Evolutionary conservation across 2,888 invertebrate genomes (phyloP), one percentile per base, ranked within the genome.

Genomic region (Glaucopsyche alexis): DNA sequence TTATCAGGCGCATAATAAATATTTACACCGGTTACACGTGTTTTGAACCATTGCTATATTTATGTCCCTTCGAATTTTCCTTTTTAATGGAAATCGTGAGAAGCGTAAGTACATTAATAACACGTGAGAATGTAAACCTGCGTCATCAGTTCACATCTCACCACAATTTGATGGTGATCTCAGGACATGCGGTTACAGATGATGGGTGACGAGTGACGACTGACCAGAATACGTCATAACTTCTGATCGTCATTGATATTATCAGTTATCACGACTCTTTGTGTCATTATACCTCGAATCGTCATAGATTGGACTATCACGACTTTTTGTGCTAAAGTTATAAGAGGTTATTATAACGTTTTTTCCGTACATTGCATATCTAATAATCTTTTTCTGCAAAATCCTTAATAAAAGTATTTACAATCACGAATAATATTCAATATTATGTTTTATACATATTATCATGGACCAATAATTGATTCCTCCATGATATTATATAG

Each of bases 21-120:
- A 52, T n/a, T n/a, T 52, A 8, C 52, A n/a, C 52, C 7, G 8
- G 7, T 1, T 50, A 16, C 52, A 52, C 16, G 52, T 52, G 52
- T 16, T 52, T 2, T 14, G 6, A 42, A 6, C 42, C 42, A 42
- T 42, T 42, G 29, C 29, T 29, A 29, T 29, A 29, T 2, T 2
- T 42, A 42, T 42, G 7, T 42, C 42, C 9, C 19, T 11, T 55
- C 11, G 1, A 55, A 19, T 55, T 55, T 55, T 55, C 55, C 19
- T 55, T 19, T 55, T 55, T 19, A 55, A 55, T 55, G 55, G 55
- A 55, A 55, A 55, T 55, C 19, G 11, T 55, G 55, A 55, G 55
- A 55, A 19, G 19, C 19, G 11, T 55, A 2, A 42, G 11, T 55
- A 19, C 19, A 19, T 55, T 55, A 55, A 19, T 55, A 9, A 19